phyloP scores from a whole-genome alignment of 1,140 invertebrate genomes.

The Agraylea sexmaculata region DNA sequence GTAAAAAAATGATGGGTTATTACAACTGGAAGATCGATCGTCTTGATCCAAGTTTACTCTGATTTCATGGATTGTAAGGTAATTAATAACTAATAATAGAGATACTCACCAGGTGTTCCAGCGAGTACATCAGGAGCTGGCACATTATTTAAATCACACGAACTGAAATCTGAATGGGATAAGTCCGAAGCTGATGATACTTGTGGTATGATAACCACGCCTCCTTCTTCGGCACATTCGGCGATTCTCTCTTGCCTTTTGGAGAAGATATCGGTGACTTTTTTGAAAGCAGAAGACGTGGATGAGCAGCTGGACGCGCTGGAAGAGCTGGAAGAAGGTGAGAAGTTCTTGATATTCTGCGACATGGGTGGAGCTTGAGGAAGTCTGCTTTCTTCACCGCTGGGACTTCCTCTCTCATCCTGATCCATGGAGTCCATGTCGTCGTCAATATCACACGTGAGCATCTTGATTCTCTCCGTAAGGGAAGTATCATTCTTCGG shows the following conservation, averaged over 20 bases:
- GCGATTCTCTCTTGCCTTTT: constrained; percentile 34
- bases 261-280: constrained; percentile 54
- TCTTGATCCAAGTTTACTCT: too few species aligned
- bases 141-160: constrained; percentile 34
- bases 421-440: constrained; percentile 29
- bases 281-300: constrained; percentile 50
- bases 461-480: constrained; percentile 64
- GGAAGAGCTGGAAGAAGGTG: constrained; percentile 36
- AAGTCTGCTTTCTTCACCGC: constrained; percentile 21
- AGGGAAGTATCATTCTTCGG: constrained; percentile 52
- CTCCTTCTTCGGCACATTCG: constrained; percentile 28
- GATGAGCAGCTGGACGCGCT: constrained; percentile 38
- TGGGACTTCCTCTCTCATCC: constrained; percentile 22
- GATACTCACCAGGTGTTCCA: constrained; percentile 49
- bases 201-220: constrained; percentile 33
- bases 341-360: constrained; percentile 40
- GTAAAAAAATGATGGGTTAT: too few species aligned
- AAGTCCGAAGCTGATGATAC: constrained; percentile 29
- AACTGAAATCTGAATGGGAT: constrained; percentile 29
- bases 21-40: too few species aligned
- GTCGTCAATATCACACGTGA: constrained; percentile 71
- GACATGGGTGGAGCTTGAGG: constrained; percentile 30
- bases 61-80: too few species aligned
- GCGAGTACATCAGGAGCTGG: constrained; percentile 62
- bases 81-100: too few species aligned